Conservation (phyloP, 2,113 vertebrate species). For the Microtus ochrogaster region DNA sequence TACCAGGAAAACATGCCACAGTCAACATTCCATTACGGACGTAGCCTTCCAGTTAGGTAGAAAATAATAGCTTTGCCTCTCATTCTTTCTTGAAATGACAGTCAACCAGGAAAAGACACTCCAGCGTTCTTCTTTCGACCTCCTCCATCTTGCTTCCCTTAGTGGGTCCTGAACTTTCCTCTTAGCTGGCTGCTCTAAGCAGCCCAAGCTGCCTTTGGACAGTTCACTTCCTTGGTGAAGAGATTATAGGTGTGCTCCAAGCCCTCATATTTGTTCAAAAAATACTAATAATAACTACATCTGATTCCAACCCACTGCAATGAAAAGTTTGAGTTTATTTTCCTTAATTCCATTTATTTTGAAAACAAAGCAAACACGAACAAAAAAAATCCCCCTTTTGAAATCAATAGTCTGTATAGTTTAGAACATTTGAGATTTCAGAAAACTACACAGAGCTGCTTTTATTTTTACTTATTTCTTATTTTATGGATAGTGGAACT, state of each 20-base stretch:
- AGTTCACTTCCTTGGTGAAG: neutral
- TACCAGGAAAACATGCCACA: neutral
- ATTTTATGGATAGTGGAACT: neutral
- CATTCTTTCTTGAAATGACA: constrained; percentile 19
- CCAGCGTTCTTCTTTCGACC: neutral
- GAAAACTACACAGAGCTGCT: neutral
- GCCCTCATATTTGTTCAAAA: neutral
- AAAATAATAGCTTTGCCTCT: neutral
- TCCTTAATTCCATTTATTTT: constrained; percentile 27
- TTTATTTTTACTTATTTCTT: neutral
- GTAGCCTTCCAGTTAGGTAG: neutral
- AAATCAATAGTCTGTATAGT: neutral
- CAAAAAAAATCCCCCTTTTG: neutral
- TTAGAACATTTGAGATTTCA: neutral
- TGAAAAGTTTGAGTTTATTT: neutral
- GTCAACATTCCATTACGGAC: neutral
- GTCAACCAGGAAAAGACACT: neutral
- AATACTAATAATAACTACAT: neutral
- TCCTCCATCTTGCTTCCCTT: neutral
- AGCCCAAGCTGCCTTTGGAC: neutral
- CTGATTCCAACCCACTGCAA: neutral
- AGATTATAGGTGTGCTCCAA: neutral
- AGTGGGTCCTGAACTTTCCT: neutral
- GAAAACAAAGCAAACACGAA: neutral
- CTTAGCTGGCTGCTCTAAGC: neutral